phyloP scores from a whole-genome alignment of 2,888 invertebrate genomes.

The Drosophila mimica region DNA sequence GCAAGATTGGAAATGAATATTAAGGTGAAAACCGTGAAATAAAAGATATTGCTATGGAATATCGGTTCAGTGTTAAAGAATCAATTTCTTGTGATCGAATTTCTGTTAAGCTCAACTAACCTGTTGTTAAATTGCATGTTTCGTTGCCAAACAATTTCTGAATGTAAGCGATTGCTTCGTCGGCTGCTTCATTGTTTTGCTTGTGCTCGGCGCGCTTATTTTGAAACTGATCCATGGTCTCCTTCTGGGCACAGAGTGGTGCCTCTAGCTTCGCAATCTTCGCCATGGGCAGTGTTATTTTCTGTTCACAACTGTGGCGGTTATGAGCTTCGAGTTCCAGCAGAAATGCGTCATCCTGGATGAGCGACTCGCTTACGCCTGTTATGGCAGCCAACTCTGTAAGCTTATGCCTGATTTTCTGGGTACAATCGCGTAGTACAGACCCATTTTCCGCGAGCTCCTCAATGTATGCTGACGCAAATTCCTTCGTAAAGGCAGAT shows the following conservation, averaged over 20 bases:
- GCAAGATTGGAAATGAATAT: background rate
- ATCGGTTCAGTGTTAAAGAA: background rate
- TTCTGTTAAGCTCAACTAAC: background rate
- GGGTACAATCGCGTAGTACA: conserved; percentile 54
- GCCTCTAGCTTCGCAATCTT: conserved; percentile 55
- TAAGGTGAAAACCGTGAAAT: background rate
- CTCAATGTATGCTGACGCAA: conserved; percentile 75
- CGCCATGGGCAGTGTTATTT: conserved; percentile 42
- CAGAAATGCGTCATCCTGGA: conserved; percentile 67
- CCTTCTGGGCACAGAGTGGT: conserved; percentile 63
- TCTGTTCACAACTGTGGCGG: conserved; percentile 46
- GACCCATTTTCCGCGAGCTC: conserved; percentile 61
- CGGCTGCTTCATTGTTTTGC: conserved; percentile 71
- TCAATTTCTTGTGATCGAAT: background rate
- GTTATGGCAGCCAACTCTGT: conserved; percentile 58
- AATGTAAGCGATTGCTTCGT: conserved; percentile 54
- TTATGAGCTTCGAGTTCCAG: conserved; percentile 65
- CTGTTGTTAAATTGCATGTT: conserved; percentile 12
- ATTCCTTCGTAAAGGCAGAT: conserved; percentile 74
- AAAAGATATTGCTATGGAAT: background rate
- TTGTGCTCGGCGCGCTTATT: conserved; percentile 68
- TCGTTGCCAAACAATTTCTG: conserved; percentile 42
- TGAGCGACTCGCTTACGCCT: conserved; percentile 22
- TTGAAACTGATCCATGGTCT: conserved; percentile 77
- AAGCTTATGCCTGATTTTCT: conserved; percentile 50